Conservation (phyloP, 2,888 invertebrate genomes). For the Mythimna vitellina region DNA sequence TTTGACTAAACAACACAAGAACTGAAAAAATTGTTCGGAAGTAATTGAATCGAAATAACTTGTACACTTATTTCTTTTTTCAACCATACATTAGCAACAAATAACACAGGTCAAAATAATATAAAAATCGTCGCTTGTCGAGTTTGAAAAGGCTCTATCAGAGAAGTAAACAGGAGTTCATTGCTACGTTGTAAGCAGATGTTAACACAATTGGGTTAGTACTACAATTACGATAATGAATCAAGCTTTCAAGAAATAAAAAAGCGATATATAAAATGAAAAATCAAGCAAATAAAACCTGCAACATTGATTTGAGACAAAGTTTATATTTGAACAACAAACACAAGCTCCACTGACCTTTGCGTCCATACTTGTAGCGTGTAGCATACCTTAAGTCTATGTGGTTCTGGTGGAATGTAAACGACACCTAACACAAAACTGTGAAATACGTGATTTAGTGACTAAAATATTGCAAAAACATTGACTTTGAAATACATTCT, state of each 20-base stretch:
- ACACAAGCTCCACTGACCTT: conserved; percentile 75
- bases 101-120: conserved; percentile 1
- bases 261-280: conserved; percentile 42
- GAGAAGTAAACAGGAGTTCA: conserved; percentile 17
- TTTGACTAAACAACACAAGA: background rate
- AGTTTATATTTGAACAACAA: conserved; percentile 36
- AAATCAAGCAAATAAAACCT: conserved; percentile 37
- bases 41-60: background rate
- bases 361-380: conserved; percentile 55
- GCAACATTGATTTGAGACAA: conserved; percentile 18
- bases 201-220: conserved; percentile 33
- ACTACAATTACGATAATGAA: conserved; percentile 23
- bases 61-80: conserved; percentile 4
- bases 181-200: conserved; percentile 17
- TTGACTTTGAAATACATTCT: background rate
- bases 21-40: background rate
- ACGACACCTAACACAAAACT: background rate
- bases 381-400: conserved; percentile 36
- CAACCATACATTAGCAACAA: conserved; percentile 16
- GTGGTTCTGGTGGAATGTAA: conserved; percentile 14
- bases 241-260: conserved; percentile 26
- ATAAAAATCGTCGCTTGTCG: background rate
- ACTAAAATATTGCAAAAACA: conserved; percentile 1
- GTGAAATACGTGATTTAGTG: background rate
- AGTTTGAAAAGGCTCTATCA: background rate